Percentiles rank a stretch among this genome's conserved stretches.
These are phyloP conservation scores for Drosophila grimshawi DNA, from an alignment of 1,140 invertebrate species.

Conservation along the genomic window DNA sequence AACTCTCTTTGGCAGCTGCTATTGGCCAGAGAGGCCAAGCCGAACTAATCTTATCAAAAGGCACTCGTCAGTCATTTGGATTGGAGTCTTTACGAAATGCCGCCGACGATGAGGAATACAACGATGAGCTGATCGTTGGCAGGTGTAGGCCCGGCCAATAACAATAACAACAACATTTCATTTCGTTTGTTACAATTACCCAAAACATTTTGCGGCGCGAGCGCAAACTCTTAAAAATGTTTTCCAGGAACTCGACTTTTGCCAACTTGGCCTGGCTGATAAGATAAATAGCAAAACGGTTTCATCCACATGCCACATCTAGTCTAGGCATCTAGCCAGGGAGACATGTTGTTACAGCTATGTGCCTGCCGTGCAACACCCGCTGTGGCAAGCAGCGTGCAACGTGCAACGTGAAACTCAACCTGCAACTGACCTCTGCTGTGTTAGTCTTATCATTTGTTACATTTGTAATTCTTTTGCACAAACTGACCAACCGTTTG, in stretches of 20 bases:
- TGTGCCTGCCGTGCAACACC: slow-evolving; percentile 34
- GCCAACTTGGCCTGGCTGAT: slow-evolving; percentile 62
- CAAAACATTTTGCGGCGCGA: slow-evolving; percentile 63
- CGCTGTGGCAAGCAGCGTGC: slow-evolving; percentile 18
- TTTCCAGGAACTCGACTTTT: slow-evolving; percentile 47
- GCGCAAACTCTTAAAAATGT: slow-evolving; percentile 21
- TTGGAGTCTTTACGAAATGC: slow-evolving; percentile 45
- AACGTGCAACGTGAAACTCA: not conserved
- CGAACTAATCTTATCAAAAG: slow-evolving; percentile 73
- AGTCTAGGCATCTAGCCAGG: no score
- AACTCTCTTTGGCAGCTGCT: slow-evolving; percentile 44
- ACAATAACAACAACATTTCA: slow-evolving; percentile 26
- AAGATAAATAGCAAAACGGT: slow-evolving; percentile 74
- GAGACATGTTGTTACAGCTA: slow-evolving; percentile 19
- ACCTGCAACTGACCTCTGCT: not conserved
- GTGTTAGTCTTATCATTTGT: slow-evolving; percentile 36
- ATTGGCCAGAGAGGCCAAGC: slow-evolving; percentile 5
- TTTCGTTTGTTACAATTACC: slow-evolving; percentile 76
- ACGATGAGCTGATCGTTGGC: slow-evolving; percentile 21
- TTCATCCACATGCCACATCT: slow-evolving; percentile 49
- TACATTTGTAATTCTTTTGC: slow-evolving; percentile 55
- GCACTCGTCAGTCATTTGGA: slow-evolving; percentile 52
- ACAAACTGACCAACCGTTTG: slow-evolving; percentile 50
- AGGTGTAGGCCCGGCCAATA: slow-evolving; percentile 54
- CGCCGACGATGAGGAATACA: slow-evolving; percentile 10